A percentile compares a stretch with the other conserved stretches of the same genome.
Conservation (phyloP, 2,113 vertebrate genomes). For the Cottus gobio region DNA sequence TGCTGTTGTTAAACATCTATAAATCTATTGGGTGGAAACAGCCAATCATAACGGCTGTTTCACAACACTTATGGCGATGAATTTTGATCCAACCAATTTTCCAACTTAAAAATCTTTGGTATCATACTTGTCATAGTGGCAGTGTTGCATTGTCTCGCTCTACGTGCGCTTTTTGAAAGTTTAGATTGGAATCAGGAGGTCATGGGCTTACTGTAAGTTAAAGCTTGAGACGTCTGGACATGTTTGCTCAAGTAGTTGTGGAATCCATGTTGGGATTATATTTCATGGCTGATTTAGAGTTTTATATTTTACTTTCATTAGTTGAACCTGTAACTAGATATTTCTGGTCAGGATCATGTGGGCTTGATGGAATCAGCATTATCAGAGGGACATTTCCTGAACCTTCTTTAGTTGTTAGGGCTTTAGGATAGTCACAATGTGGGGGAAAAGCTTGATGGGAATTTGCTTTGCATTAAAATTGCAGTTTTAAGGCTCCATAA, state of each 20-base stretch:
- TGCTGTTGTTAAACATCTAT: not conserved
- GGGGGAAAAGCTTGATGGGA: not conserved
- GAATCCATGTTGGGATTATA: constrained; percentile 9
- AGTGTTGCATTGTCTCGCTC: constrained; percentile 12
- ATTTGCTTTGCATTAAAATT: not conserved
- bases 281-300: constrained; percentile 20
- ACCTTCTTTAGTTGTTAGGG: not conserved
- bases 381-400: not conserved
- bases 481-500: not conserved
- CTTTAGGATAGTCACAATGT: not conserved
- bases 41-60: not conserved
- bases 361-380: not conserved
- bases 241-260: constrained; percentile 29
- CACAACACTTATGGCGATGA: not conserved
- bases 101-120: not conserved
- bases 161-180: constrained; percentile 24
- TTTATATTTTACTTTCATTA: constrained; percentile 6
- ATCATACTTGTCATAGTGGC: not conserved
- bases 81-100: not conserved
- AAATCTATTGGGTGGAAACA: not conserved
- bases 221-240: not conserved
- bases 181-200: constrained; percentile 32
- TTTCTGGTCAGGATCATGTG: not conserved
- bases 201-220: constrained; percentile 7
- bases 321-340: constrained; percentile 15